A percentile compares a stretch with the other conserved stretches of the same genome.
These are phyloP conservation scores for Caenorhabditis auriculariae DNA, from an alignment of 2,888 invertebrate species.

Conservation along the genomic window DNA sequence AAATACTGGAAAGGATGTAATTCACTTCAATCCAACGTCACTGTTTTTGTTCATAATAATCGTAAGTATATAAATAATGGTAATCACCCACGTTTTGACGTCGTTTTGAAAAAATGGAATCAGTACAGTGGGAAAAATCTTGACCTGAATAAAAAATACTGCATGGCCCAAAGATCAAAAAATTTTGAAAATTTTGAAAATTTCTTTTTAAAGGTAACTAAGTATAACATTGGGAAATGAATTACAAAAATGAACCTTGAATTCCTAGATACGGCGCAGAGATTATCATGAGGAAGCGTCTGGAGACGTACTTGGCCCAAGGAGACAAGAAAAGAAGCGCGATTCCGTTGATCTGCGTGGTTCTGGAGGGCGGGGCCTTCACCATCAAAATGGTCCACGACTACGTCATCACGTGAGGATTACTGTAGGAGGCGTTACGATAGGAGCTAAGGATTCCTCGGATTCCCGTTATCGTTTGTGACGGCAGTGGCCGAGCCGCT, in stretches of 20 bases:
- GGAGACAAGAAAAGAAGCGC: slow-evolving; percentile 23
- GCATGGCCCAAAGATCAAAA: too few relatives aligned
- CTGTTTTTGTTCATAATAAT: too few relatives aligned
- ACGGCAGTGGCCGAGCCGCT: slow-evolving; percentile 88
- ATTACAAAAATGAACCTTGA: not conserved
- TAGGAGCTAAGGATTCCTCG: slow-evolving; percentile 32
- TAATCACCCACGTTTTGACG: too few relatives aligned
- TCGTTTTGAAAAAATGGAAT: too few relatives aligned
- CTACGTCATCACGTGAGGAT: slow-evolving; percentile 76
- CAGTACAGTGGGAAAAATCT: too few relatives aligned
- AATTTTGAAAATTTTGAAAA: not conserved
- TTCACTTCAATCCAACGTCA: too few relatives aligned
- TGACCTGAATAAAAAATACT: too few relatives aligned
- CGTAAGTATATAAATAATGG: too few relatives aligned
- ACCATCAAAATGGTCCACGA: slow-evolving; percentile 93
- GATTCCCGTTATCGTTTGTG: slow-evolving; percentile 76
- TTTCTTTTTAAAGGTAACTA: not conserved
- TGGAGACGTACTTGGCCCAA: slow-evolving; percentile 78
- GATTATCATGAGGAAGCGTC: slow-evolving; percentile 84
- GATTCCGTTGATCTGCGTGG: slow-evolving; percentile 84
- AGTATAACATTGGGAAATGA: not conserved
- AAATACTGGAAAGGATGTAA: too few relatives aligned
- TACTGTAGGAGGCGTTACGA: not conserved
- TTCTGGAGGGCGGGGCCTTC: slow-evolving; percentile 95
- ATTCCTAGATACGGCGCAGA: slow-evolving; percentile 71